Base-by-base conservation (phyloP, 2,888 invertebrate species). In the Neoscelio sp. region DNA sequence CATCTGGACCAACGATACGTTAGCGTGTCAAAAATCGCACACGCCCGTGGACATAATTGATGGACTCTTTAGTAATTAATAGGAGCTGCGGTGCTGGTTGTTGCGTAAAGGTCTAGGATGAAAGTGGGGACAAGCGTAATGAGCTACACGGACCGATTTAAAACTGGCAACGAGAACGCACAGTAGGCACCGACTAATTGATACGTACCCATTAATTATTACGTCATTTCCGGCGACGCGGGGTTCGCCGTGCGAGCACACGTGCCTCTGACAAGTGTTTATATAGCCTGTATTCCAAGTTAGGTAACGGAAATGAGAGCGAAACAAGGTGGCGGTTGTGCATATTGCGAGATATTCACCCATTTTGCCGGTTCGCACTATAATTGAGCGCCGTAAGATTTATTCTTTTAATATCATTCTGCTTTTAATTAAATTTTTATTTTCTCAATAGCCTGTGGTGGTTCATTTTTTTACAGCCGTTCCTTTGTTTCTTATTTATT, bases 161-260 rank as follows among this genome's bases (percentile, higher is more conserved):
- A 88, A 88, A 87, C 83, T 84, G 82, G 83, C 83, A 80, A 83
- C 83, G 83, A 80, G 82, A 82, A 83, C 82, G 64, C 80, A 82
- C 81, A 81, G 80, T 83, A 82, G 82, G 82, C 83, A 71, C 75
- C 80, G 82, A 86, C 86, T 89, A 89, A 89, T 89, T 89, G 89
- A 89, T 89, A 88, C 87, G 86, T 85, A 84, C 84, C 89, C 88
- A 89, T 89, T 89, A 89, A 89, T 90, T 90, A 90, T 89, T 86
- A 87, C 88, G 89, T 89, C 89, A 89, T 89, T 89, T 87, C 85
- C 87, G 86, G 83, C 83, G 87, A 85, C 58, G 50, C 58, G 67
- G 65, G 40, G 10, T 10, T 13, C 46, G 86, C 80, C 86, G 87
- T 82, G 73, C 83, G 58, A 78, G 86, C 87, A 81, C 88, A 88